A percentile compares a stretch with the other conserved stretches of the same genome.
Conservation (phyloP, 2,888 invertebrate species). For the Papilio protenor region DNA sequence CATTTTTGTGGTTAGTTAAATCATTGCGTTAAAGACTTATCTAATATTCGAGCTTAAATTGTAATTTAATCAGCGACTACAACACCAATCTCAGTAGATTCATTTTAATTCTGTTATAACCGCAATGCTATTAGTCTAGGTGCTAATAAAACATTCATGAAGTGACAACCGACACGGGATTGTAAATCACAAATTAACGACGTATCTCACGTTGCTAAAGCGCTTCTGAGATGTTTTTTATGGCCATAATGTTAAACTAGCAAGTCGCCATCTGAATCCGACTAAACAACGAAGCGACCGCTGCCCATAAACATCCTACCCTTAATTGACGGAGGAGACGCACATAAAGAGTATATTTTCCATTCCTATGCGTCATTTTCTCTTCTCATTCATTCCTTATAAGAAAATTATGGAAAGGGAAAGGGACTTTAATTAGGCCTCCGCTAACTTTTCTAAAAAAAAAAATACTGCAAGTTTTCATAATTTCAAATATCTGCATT, state of each 20-base stretch:
- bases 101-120: conserved; percentile 42
- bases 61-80: conserved; percentile 29
- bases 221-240: conserved; percentile 20
- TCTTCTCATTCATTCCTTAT: too few species aligned
- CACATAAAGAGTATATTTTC: too few species aligned
- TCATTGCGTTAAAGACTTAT: background rate
- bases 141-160: conserved; percentile 44
- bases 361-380: too few species aligned
- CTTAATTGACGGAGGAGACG: too few species aligned
- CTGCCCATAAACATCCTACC: too few species aligned
- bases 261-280: too few species aligned
- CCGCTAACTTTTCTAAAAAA: background rate
- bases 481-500: background rate
- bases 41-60: conserved; percentile 9
- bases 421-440: too few species aligned
- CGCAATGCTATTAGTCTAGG: conserved; percentile 42
- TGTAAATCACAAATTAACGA: conserved; percentile 44
- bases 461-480: background rate
- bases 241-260: too few species aligned
- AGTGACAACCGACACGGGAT: conserved; percentile 40
- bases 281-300: too few species aligned
- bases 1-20: background rate
- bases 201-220: conserved; percentile 33
- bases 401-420: too few species aligned
- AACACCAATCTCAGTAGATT: conserved; percentile 30